Evolutionary conservation across 2,113 vertebrate species (phyloP), one percentile per base, ranked within the genome.

Genomic region (Athene noctua): DNA sequence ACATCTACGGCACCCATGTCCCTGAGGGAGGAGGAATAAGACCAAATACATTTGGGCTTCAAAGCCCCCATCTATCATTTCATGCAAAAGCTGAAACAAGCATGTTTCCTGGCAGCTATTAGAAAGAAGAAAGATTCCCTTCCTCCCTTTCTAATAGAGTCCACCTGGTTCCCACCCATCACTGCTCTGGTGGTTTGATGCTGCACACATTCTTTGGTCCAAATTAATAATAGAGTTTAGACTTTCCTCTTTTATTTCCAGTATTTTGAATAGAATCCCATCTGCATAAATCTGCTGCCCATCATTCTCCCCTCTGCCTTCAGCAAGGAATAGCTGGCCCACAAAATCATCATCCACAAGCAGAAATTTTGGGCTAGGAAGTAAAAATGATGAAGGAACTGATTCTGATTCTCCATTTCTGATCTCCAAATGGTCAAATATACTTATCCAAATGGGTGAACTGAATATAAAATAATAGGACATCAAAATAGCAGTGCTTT

Each of bases 1-100:
- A 92, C 83, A 95, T 96, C 68, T 92, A 94, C 78, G 92, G 94
- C 96, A 97, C 94, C 97, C 96, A 86, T 94, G 94, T 97, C 90
- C 72, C 92, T 96, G 44, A 97, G 90, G 34, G n/a, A 92, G 57
- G 46, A 84, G 46, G 26, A 79, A 55, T 49, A 87, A 97, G 97
- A 73, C 62, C 81, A 85, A 91, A 74, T 26, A 88, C 58, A 91
- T 94, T 70, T 27, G 4, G 14, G 46, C 71, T 92, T 95, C 62
- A 85, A 94, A 93, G 73, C 15, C 27, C n/a, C 46, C 47, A 46
- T 95, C 73, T 94, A 52, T 92, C 54, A 72, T 96, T 90, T 92
- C 30, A 88, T 36, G 57, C 36, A 91, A 94, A 90, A 92, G 38
- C 86, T 95, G 91, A 92, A 94, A 93, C 81, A 93, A 96, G 66